phyloP scores from a whole-genome alignment of 2,113 vertebrate species.

The Rafetus swinhoei region DNA sequence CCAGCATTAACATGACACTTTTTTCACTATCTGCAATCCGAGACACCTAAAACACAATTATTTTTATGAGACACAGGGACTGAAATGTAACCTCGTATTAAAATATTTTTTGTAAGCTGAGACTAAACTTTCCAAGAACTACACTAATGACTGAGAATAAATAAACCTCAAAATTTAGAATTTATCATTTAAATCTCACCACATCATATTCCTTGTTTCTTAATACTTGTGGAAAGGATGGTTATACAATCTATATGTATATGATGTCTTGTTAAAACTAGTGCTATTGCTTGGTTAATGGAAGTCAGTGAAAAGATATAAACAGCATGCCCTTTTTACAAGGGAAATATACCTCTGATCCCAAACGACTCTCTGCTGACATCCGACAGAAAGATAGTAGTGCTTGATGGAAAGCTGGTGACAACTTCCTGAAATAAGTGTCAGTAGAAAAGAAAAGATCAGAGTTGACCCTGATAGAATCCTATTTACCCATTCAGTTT shows the following conservation, averaged over 20 bases:
- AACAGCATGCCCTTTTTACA: background rate
- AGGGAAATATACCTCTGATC: constrained; percentile 89
- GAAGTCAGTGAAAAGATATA: background rate
- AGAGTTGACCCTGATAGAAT: background rate
- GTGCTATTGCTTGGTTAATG: background rate
- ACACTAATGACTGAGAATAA: background rate
- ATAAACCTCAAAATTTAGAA: background rate
- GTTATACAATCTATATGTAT: background rate
- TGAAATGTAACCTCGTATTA: background rate
- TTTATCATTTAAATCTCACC: background rate
- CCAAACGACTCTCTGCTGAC: constrained; percentile 97
- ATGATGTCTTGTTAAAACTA: background rate
- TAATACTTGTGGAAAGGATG: background rate
- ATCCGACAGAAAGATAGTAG: constrained; percentile 98
- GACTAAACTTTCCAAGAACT: background rate
- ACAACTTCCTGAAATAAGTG: constrained; percentile 87
- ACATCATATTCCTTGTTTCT: background rate
- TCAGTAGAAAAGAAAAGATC: background rate
- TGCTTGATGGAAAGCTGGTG: constrained; percentile 96
- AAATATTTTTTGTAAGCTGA: background rate
- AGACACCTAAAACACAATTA: constrained; percentile 86
- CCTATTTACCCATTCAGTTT: background rate
- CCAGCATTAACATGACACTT: constrained; percentile 97
- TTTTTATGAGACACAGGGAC: background rate
- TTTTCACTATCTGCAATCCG: constrained; percentile 96